These are phyloP conservation scores for Drosophila aff. DNA, from an alignment of 1,140 invertebrate genomes.

Conservation along the genomic window DNA sequence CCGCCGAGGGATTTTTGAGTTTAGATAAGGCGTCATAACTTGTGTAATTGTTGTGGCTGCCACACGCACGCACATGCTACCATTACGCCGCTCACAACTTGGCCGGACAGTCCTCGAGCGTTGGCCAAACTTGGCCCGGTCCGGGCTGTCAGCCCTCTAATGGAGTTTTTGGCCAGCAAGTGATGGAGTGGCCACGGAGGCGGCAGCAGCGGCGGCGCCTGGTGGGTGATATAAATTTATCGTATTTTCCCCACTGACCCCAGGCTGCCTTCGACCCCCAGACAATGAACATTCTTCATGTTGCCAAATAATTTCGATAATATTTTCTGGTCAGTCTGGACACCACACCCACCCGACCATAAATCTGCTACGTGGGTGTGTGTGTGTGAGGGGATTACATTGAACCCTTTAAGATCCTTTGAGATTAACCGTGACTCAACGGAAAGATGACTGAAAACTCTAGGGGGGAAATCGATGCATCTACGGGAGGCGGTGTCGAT, in stretches of 20 bases:
- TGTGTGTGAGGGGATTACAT: neutral
- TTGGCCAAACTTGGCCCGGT: constrained; percentile 33
- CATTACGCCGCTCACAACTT: constrained; percentile 4
- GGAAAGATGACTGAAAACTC: constrained; percentile 18
- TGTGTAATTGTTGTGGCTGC: constrained; percentile 67
- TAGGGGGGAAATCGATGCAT: neutral
- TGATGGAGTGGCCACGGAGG: constrained; percentile 18
- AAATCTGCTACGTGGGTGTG: constrained; percentile 10
- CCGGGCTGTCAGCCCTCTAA: constrained; percentile 46
- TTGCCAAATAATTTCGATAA: constrained; percentile 60
- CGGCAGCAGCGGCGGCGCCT: too few species aligned
- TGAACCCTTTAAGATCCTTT: constrained; percentile 27
- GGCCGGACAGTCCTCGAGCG: constrained; percentile 18
- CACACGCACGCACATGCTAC: constrained; percentile 43
- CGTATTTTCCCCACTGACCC: constrained; percentile 51
- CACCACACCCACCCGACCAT: constrained; percentile 16
- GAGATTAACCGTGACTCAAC: constrained; percentile 19
- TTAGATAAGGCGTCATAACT: constrained; percentile 64
- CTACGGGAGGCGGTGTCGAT: neutral
- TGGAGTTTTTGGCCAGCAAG: constrained; percentile 41
- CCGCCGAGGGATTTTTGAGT: constrained; percentile 53
- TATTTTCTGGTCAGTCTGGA: constrained; percentile 48
- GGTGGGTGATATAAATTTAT: constrained; percentile 60
- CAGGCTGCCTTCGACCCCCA: constrained; percentile 26
- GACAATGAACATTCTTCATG: constrained; percentile 63